phyloP scores from a whole-genome alignment of 1,140 invertebrate genomes.

The Archegozetes longisetosus region DNA sequence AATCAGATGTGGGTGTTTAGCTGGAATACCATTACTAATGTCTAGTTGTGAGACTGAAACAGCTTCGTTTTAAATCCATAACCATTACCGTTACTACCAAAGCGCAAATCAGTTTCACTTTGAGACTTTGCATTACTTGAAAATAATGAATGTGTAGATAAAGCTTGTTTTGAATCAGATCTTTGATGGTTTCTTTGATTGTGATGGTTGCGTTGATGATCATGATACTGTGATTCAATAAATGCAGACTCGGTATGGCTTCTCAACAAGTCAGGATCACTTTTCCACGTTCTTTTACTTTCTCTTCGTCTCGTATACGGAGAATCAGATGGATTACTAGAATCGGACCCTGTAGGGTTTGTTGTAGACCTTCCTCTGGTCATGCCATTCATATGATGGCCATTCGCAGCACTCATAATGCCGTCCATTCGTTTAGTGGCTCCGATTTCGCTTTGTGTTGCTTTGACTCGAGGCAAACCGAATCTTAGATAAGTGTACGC shows the following conservation, averaged over 20 bases:
- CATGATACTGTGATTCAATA: not conserved
- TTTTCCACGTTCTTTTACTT: conserved; percentile 6
- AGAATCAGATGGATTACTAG: not conserved
- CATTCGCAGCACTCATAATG: not conserved
- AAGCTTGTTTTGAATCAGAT: not conserved
- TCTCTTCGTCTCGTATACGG: not conserved
- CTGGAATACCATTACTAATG: not conserved
- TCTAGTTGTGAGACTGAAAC: not conserved
- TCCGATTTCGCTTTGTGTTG: not conserved
- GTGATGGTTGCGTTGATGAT: conserved; percentile 4
- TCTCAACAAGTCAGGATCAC: conserved; percentile 11
- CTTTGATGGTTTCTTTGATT: not conserved
- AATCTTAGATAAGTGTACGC: conserved; percentile 87
- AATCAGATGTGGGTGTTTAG: conserved; percentile 44
- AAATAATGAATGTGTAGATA: not conserved
- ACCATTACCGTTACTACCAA: not conserved
- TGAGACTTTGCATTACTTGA: not conserved
- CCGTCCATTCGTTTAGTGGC: conserved; percentile 28
- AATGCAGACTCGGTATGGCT: not conserved
- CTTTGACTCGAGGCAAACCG: conserved; percentile 59
- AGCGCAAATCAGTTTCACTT: conserved; percentile 5
- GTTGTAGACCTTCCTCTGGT: not conserved
- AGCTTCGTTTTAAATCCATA: not conserved
- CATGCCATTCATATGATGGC: conserved; percentile 10
- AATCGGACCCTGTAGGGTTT: not conserved